A percentile compares a stretch with the other conserved stretches of the same genome.
Conservation (phyloP, 2,797 vertebrate genomes). For the Orientallactaga sibirica region DNA sequence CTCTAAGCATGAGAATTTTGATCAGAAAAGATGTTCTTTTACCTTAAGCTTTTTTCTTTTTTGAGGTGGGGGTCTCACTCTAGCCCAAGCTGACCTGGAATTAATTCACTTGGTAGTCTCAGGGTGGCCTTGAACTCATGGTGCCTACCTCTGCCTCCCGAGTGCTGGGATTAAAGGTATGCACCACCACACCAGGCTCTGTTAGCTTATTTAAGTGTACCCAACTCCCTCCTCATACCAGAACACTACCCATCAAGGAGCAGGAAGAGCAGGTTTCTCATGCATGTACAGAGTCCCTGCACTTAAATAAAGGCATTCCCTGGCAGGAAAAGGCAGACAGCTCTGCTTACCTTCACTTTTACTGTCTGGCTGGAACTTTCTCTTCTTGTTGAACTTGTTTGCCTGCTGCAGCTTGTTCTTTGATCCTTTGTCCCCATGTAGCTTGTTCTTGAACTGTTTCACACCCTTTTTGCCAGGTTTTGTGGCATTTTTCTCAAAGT, state of each 20-base stretch:
- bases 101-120: too few species aligned
- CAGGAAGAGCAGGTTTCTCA: background rate
- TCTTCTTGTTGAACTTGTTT: conserved; percentile 76
- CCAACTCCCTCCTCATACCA: background rate
- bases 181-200: too few species aligned
- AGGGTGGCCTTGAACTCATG: too few species aligned
- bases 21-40: background rate
- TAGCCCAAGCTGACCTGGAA: too few species aligned
- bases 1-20: background rate
- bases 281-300: background rate
- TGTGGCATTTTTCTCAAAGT: conserved; percentile 84
- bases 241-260: background rate
- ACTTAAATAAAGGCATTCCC: fast-evolving
- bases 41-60: background rate
- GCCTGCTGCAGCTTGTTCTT: conserved; percentile 84
- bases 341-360: conserved; percentile 69
- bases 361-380: conserved; percentile 69
- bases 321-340: background rate
- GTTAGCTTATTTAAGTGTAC: too few species aligned
- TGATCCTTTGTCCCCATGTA: conserved; percentile 78
- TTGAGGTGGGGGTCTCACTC: too few species aligned
- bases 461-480: conserved; percentile 82
- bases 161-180: too few species aligned
- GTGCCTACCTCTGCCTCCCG: too few species aligned
- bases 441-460: conserved; percentile 87